phyloP scores from a whole-genome alignment of 2,797 vertebrate species.

The Sarcoramphus papa region DNA sequence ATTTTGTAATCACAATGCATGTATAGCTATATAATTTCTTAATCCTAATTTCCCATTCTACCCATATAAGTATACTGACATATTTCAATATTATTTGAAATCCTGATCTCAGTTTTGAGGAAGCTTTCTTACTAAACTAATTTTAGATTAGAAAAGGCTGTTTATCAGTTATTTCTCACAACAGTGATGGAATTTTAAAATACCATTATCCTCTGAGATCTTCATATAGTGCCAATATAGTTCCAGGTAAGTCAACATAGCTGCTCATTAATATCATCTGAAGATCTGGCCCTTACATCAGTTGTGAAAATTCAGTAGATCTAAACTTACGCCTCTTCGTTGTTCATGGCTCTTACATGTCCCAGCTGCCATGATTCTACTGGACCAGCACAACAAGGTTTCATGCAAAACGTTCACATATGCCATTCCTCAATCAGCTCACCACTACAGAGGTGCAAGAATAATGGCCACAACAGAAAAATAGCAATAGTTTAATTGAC shows the following conservation, averaged over 20 bases:
- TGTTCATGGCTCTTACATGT: background rate
- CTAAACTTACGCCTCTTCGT: background rate
- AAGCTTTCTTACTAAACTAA: background rate
- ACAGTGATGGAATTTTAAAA: background rate
- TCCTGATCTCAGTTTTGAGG: background rate
- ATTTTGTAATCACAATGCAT: background rate
- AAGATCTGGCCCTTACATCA: background rate
- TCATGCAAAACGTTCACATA: background rate
- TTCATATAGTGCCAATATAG: background rate
- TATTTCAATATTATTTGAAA: background rate
- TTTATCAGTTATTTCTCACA: background rate
- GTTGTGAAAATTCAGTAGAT: background rate
- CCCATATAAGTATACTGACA: background rate
- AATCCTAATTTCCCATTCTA: background rate
- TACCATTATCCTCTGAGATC: background rate
- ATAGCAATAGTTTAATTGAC: background rate
- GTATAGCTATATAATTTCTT: background rate
- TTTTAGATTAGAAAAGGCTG: background rate
- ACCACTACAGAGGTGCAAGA: background rate
- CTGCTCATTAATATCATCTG: background rate
- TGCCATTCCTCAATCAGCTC: background rate
- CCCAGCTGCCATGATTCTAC: background rate
- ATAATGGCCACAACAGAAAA: background rate
- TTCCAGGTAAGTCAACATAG: background rate
- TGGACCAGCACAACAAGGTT: background rate